A percentile compares a stretch with the other conserved stretches of the same genome.
These are phyloP conservation scores for Pseudorhiza aurosa DNA, from an alignment of 30 jellyfish, hydroid and myxozoan species.

Conservation along the genomic window DNA sequence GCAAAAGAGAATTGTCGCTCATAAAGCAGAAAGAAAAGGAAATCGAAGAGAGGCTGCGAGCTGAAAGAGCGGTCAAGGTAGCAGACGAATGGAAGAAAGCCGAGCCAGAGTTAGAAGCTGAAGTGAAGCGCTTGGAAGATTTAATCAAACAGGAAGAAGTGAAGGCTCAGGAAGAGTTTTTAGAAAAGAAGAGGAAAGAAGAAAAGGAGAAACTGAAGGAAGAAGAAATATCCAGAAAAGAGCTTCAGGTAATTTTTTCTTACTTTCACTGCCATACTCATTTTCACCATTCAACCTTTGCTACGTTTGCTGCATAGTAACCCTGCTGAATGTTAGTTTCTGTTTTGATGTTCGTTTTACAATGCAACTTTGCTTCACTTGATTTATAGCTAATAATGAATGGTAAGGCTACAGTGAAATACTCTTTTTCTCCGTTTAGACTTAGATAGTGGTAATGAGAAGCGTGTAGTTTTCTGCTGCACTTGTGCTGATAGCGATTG, in stretches of 20 bases:
- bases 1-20: slow-evolving; percentile 53
- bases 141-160: slow-evolving; percentile 42
- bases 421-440: too few species aligned
- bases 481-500: too few species aligned
- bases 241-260: too few species aligned
- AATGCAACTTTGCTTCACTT: not conserved
- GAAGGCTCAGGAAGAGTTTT: slow-evolving; percentile 24
- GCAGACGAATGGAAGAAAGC: slow-evolving; percentile 59
- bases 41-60: slow-evolving; percentile 57
- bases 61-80: slow-evolving; percentile 52
- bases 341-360: not conserved
- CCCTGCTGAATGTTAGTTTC: not conserved
- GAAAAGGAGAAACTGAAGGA: slow-evolving; percentile 20
- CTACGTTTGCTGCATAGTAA: too few species aligned
- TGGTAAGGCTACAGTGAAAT: too few species aligned
- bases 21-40: slow-evolving; percentile 59
- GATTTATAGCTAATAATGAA: too few species aligned
- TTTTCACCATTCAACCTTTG: too few species aligned
- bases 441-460: too few species aligned
- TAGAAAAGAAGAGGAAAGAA: slow-evolving; percentile 24
- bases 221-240: slow-evolving; percentile 17
- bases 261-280: too few species aligned
- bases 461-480: too few species aligned
- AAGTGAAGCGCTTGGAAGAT: slow-evolving; percentile 64
- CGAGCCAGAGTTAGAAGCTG: slow-evolving; percentile 10